Percentiles rank a stretch among this genome's conserved stretches.
Conservation (phyloP, 2,113 vertebrate genomes). For the Rutilus rutilus region DNA sequence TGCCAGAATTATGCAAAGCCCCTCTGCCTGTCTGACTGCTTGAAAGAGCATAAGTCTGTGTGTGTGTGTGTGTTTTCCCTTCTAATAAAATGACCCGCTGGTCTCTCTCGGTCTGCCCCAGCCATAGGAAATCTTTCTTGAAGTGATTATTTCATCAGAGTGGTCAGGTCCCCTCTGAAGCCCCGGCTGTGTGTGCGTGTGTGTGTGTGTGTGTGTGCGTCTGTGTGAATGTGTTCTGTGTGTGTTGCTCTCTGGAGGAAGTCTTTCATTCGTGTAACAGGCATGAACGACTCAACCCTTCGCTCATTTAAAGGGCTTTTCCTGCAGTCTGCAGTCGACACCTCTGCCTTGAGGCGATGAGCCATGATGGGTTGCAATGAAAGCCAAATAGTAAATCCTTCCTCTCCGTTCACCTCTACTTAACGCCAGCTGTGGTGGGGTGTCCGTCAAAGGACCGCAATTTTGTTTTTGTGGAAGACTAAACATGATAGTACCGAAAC, state of each 20-base stretch:
- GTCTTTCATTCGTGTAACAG: constrained; percentile 75
- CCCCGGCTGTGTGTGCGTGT: constrained; percentile 53
- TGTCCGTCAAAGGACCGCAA: constrained; percentile 19
- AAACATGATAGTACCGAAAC: not conserved
- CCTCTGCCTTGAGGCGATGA: constrained; percentile 81
- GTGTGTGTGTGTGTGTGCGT: constrained; percentile 57
- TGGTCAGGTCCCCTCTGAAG: constrained; percentile 53
- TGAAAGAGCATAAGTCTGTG: constrained; percentile 31
- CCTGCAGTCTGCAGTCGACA: constrained; percentile 77
- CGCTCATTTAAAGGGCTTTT: constrained; percentile 51
- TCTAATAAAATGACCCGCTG: constrained; percentile 40
- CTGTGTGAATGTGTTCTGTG: constrained; percentile 41
- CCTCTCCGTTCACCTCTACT: constrained; percentile 70
- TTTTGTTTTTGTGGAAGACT: not conserved
- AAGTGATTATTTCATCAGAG: constrained; percentile 57
- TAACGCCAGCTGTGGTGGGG: constrained; percentile 15
- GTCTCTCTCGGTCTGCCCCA: constrained; percentile 29
- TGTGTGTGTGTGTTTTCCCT: constrained; percentile 26
- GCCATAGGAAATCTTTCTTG: constrained; percentile 55
- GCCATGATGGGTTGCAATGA: constrained; percentile 81
- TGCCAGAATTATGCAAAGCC: constrained; percentile 48
- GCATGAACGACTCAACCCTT: constrained; percentile 76
- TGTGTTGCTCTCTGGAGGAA: constrained; percentile 67
- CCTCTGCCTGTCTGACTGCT: constrained; percentile 16
- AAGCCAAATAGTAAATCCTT: constrained; percentile 80